Evolutionary conservation across 2,797 vertebrate genomes (phyloP), one percentile per base, ranked within the genome.

Genomic region (Periophthalmus magnuspinnatus): DNA sequence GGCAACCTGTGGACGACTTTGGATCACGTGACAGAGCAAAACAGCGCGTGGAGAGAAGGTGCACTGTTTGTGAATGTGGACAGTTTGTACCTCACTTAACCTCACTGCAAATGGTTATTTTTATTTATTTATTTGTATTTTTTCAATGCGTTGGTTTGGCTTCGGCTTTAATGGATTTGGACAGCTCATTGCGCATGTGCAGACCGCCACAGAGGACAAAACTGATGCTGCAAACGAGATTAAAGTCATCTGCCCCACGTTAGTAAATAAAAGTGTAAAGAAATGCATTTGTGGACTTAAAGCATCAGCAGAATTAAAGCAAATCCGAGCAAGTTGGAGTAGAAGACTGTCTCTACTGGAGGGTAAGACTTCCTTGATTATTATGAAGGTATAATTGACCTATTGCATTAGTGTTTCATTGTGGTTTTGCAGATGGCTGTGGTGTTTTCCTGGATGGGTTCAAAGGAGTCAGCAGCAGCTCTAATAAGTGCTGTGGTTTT

Each of bases 141-240:
- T 34, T 55, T 52, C 60, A 61, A 91, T 90, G 88, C 80, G 67
- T 0, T 98, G 97, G 96, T 93, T 95, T 60, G 94, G 89, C 0
- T 96, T 96, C 34, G 97, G 97, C 0, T 96, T 96, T 65, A 93
- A 94, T 59, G 92, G 91, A 1, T 94, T 93, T 48, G 94, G 92
- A 52, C 95, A 96, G 84, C 94, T 94, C 62, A 1, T 19, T 9
- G 62, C 22, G 10, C 54, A 19, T 3, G 75, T 78, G 0, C 58
- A 67, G 11, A 21, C 5, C 0, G 2, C 0, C 0, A 7, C 2
- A 52, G 62, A 2, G 33, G 41, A 58, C 6, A 22, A 13, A 0
- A 14, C 21, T 19, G 72, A 69, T 16, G 17, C n/a, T 13, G 56
- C 10, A 0, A 17, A 54, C 0, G 68, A 72, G 2, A 56, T 83